phyloP scores from a whole-genome alignment of 2,113 vertebrate genomes.

The Progne subis region DNA sequence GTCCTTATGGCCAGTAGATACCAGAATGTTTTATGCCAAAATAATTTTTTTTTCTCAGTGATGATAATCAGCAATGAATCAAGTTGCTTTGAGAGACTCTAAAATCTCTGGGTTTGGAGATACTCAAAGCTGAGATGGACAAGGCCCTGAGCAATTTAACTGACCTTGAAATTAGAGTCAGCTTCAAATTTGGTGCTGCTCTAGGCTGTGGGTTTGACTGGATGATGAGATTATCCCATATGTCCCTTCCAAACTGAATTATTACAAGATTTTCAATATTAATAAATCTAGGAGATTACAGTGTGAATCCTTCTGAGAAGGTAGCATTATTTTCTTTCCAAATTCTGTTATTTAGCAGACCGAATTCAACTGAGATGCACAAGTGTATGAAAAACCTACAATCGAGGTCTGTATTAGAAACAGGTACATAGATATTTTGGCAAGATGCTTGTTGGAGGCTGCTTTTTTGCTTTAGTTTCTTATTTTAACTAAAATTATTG shows the following conservation, averaged over 20 bases:
- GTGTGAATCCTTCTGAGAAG: conserved; percentile 22
- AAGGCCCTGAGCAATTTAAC: neutral
- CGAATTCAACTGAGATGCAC: neutral
- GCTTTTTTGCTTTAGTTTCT: neutral
- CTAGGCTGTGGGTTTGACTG: neutral
- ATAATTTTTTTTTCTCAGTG: neutral
- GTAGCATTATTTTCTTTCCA: conserved; percentile 21
- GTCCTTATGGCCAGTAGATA: neutral
- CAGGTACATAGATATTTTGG: neutral
- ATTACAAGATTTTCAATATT: conserved; percentile 43
- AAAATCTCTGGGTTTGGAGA: neutral
- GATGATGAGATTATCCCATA: neutral
- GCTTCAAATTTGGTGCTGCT: neutral
- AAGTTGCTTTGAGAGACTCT: neutral
- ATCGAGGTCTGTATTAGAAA: neutral
- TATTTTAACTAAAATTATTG: neutral
- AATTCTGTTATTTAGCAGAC: conserved; percentile 20
- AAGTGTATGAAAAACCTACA: neutral
- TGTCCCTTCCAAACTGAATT: neutral
- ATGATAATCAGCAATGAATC: neutral
- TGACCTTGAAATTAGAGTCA: neutral
- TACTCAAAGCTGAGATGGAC: neutral
- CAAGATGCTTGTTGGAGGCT: neutral
- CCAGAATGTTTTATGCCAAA: neutral
- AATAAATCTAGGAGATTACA: conserved; percentile 42